phyloP scores from a whole-genome alignment of 2,888 invertebrate species.

The Lithophane leautieri region DNA sequence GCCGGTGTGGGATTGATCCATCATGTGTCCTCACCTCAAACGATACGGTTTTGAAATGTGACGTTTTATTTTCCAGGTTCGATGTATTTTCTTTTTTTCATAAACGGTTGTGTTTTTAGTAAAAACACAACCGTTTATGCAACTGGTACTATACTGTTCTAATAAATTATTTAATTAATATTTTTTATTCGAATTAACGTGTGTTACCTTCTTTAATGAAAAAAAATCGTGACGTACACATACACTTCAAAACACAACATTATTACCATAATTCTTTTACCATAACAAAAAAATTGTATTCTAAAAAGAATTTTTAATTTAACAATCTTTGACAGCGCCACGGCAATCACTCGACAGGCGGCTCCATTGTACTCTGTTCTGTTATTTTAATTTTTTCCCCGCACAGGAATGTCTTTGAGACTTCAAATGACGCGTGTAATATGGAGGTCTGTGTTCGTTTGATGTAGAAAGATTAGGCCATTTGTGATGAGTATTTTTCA shows the following conservation, averaged over 20 bases:
- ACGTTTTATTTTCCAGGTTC: conserved; percentile 42
- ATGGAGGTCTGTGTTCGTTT: conserved; percentile 87
- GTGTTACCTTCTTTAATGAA: neutral
- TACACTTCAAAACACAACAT: conserved; percentile 21
- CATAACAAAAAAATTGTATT: conserved; percentile 52
- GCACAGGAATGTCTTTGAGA: conserved; percentile 88
- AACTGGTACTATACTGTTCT: neutral
- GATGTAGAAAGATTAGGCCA: conserved; percentile 88
- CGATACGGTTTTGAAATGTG: conserved; percentile 56
- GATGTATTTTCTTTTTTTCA: conserved; percentile 1
- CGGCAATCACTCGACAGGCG: conserved; percentile 77
- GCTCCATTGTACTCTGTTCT: conserved; percentile 80
- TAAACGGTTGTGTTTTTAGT: neutral
- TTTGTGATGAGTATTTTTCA: conserved; percentile 86
- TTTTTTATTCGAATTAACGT: neutral
- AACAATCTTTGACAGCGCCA: conserved; percentile 71
- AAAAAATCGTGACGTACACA: neutral
- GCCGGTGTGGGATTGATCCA: conserved; percentile 82
- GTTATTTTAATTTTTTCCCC: conserved; percentile 89
- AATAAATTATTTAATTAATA: neutral
- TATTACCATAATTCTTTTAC: conserved; percentile 48
- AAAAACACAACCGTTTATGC: too few species aligned
- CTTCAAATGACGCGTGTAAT: conserved; percentile 90
- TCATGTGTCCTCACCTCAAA: conserved; percentile 81
- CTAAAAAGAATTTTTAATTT: conserved; percentile 84